phyloP scores from a whole-genome alignment of 2,797 vertebrate genomes.

The Sebastolobus altivelis region DNA sequence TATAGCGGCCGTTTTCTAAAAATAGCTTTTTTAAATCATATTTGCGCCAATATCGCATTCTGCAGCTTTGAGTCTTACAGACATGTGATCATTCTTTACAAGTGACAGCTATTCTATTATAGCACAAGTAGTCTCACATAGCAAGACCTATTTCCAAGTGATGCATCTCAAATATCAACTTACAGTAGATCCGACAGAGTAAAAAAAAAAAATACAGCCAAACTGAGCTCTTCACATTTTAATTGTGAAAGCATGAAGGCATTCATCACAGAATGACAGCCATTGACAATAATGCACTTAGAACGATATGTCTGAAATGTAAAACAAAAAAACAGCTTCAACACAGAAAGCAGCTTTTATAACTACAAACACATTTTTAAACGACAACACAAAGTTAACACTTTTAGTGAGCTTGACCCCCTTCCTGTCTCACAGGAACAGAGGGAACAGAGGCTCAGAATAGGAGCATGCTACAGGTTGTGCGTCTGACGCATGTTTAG shows the following conservation, averaged over 20 bases:
- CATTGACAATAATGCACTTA: constrained; percentile 76
- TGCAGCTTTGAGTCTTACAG: not conserved
- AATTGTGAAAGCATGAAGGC: constrained; percentile 78
- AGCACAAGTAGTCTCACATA: not conserved
- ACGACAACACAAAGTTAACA: constrained; percentile 67
- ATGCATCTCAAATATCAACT: constrained; percentile 9
- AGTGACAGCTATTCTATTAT: not conserved
- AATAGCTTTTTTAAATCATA: too few relatives aligned
- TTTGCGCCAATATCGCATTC: too few relatives aligned
- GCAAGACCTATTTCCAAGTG: not conserved
- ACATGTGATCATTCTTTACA: not conserved
- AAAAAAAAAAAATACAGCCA: constrained; percentile 46
- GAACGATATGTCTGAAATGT: constrained; percentile 64
- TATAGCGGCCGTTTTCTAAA: too few relatives aligned
- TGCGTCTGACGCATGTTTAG: constrained; percentile 95
- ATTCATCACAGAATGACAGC: constrained; percentile 76
- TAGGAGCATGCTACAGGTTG: constrained; percentile 88
- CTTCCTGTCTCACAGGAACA: constrained; percentile 74
- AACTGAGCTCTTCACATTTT: constrained; percentile 64
- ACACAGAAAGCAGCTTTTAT: constrained; percentile 59
- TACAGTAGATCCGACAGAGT: not conserved
- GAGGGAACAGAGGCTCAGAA: constrained; percentile 69
- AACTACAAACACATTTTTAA: constrained; percentile 61
- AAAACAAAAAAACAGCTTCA: constrained; percentile 64
- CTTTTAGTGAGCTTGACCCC: constrained; percentile 74